Percentiles rank a stretch among this genome's conserved stretches.
These are phyloP conservation scores for Lissonota sp. DNA, from an alignment of 2,888 invertebrate genomes.

Conservation along the genomic window DNA sequence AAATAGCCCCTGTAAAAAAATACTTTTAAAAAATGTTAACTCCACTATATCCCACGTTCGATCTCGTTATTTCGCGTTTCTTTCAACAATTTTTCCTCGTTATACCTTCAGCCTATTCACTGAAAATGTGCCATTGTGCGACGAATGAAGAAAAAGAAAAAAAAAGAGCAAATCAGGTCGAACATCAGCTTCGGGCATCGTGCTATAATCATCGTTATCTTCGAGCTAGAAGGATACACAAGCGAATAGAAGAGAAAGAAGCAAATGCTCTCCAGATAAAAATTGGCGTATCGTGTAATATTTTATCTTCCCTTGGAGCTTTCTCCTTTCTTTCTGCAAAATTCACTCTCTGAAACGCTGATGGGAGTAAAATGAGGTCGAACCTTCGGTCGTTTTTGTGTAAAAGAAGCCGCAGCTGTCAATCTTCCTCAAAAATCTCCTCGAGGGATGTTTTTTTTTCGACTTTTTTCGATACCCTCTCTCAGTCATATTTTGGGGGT, in stretches of 20 bases:
- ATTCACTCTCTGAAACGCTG: neutral
- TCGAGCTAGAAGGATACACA: neutral
- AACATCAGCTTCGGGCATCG: constrained; percentile 26
- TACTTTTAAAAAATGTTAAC: neutral
- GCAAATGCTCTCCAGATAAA: neutral
- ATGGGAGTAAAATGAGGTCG: constrained; percentile 54
- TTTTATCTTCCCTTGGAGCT: neutral
- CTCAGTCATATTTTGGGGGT: too few species aligned
- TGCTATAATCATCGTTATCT: neutral
- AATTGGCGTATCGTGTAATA: neutral
- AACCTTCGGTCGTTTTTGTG: constrained; percentile 54
- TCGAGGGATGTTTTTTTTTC: constrained; percentile 2
- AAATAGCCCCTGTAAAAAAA: too few species aligned
- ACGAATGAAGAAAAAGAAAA: constrained; percentile 13
- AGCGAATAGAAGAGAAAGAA: too few species aligned
- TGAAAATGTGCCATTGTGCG: constrained; percentile 29
- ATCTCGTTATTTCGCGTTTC: constrained; percentile 15
- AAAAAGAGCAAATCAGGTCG: constrained; percentile 43
- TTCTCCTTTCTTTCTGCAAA: neutral
- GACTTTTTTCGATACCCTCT: neutral
- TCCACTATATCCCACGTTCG: neutral
- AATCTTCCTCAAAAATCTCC: constrained; percentile 54
- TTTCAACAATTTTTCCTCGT: neutral
- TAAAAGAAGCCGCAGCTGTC: constrained; percentile 41
- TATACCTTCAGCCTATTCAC: constrained; percentile 7